Evolutionary conservation across 2,113 vertebrate species (phyloP).

Genomic region (Tichodroma muraria): DNA sequence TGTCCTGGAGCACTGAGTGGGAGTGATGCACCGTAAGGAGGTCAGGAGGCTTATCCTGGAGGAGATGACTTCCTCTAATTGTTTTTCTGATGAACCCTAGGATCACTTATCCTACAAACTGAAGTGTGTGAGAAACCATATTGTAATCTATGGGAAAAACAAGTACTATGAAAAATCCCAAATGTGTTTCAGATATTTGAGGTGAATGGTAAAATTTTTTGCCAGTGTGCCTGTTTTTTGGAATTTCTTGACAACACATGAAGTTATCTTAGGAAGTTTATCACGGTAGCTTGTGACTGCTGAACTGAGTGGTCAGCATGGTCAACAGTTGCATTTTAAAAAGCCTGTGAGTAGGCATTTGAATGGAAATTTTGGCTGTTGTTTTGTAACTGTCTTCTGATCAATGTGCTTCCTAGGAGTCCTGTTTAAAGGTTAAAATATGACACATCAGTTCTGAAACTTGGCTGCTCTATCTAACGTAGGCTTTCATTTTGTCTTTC

Average conservation of each 20-base stretch:
- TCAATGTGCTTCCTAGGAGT: neutral
- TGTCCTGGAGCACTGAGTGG: neutral
- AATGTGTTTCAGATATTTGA: neutral
- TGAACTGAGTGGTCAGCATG: neutral
- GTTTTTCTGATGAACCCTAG: neutral
- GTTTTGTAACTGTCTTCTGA: neutral
- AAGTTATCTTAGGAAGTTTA: neutral
- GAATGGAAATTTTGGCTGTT: neutral
- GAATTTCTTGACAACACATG: neutral
- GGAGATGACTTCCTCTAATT: neutral
- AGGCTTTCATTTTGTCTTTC: conserved; percentile 54
- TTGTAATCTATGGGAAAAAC: neutral
- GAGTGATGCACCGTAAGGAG: neutral
- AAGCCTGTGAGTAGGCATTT: neutral
- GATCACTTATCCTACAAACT: neutral
- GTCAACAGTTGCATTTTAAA: neutral
- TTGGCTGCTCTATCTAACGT: neutral
- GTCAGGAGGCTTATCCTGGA: neutral
- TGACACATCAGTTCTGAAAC: neutral
- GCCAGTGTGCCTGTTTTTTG: neutral
- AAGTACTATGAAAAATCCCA: neutral
- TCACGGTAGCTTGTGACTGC: neutral
- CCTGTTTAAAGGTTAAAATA: neutral
- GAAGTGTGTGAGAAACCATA: neutral
- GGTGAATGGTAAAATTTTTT: neutral